A percentile compares a stretch with the other conserved stretches of the same genome.
These are phyloP conservation scores for Maccullochella peelii DNA, from an alignment of 2,113 vertebrate species.

Conservation along the genomic window DNA sequence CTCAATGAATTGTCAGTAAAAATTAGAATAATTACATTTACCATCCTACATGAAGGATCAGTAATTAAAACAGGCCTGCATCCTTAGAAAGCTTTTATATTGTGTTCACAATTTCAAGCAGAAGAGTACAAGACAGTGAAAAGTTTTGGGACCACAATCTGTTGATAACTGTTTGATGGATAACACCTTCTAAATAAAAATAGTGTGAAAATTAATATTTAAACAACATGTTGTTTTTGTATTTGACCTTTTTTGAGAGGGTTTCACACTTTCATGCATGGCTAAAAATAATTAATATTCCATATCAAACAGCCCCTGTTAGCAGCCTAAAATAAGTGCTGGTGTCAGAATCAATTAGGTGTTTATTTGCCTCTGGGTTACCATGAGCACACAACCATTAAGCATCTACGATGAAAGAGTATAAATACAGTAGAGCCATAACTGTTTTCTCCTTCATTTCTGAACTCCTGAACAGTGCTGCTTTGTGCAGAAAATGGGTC, in stretches of 20 bases:
- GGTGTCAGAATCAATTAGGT: conserved; percentile 33
- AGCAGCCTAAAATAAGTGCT: neutral
- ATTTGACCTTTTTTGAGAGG: conserved; percentile 13
- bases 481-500: neutral
- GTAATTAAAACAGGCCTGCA: neutral
- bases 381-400: conserved; percentile 20
- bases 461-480: neutral
- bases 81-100: neutral
- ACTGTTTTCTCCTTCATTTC: neutral
- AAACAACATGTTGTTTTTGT: neutral
- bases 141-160: neutral
- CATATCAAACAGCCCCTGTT: conserved; percentile 10
- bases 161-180: neutral
- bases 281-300: conserved; percentile 19
- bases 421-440: conserved; percentile 8
- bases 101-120: neutral
- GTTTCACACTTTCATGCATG: conserved; percentile 15
- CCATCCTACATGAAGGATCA: neutral
- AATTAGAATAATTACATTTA: neutral
- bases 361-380: conserved; percentile 32
- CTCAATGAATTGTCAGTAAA: neutral
- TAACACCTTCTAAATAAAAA: neutral
- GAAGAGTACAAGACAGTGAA: neutral
- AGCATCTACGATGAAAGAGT: conserved; percentile 20
- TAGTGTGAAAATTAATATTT: neutral